phyloP scores from a whole-genome alignment of 2,113 vertebrate species.

The Coreoperca whiteheadi region DNA sequence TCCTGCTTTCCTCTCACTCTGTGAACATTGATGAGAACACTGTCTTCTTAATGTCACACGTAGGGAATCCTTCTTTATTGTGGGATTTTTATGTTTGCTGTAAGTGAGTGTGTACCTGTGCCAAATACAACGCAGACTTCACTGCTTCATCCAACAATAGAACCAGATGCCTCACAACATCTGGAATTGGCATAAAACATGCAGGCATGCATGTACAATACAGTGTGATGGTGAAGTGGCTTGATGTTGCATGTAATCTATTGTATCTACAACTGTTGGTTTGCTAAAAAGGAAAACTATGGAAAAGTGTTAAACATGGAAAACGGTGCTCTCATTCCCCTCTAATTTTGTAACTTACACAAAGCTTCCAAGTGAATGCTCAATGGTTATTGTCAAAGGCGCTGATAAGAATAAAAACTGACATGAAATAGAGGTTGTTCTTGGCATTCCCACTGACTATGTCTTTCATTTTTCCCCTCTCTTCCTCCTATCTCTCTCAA shows the following conservation, averaged over 20 bases:
- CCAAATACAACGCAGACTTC: not conserved
- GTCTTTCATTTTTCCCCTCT: not conserved
- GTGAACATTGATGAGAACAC: conserved; percentile 34
- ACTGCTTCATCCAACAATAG: not conserved
- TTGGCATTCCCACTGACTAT: not conserved
- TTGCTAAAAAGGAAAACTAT: not conserved
- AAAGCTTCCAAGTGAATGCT: not conserved
- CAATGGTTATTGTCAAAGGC: not conserved
- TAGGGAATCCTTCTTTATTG: conserved; percentile 20
- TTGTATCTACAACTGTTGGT: not conserved
- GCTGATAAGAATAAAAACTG: not conserved
- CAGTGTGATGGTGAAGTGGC: not conserved
- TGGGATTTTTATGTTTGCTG: not conserved
- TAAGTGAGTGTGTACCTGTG: not conserved
- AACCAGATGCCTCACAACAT: conserved; percentile 11
- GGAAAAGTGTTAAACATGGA: not conserved
- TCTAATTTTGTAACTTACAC: conserved; percentile 5
- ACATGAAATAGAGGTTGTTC: too few species aligned
- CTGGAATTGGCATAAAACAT: conserved; percentile 2
- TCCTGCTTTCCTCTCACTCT: not conserved
- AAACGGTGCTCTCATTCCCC: not conserved
- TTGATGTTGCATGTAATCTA: not conserved
- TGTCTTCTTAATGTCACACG: not conserved
- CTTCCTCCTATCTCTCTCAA: not conserved
- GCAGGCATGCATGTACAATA: not conserved